A percentile compares a stretch with the other conserved stretches of the same genome.
Evolutionary conservation across 1,140 invertebrate genomes (phyloP).

Genomic region (Trichonephila clavipes): DNA sequence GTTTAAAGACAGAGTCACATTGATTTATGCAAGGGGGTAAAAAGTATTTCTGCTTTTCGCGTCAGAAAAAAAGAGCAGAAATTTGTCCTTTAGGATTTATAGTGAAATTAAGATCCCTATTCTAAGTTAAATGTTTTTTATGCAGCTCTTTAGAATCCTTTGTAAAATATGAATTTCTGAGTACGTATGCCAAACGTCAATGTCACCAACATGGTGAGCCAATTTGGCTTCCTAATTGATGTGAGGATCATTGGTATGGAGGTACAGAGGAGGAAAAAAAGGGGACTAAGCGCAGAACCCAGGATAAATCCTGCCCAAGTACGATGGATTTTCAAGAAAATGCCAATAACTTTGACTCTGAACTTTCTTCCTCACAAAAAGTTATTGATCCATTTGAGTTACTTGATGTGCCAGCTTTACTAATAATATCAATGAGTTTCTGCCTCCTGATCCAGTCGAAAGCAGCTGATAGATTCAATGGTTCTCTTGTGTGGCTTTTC

Average conservation of each 20-base stretch:
- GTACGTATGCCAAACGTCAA: no score
- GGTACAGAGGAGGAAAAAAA: background rate
- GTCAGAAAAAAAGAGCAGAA: constrained; percentile 31
- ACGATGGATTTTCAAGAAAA: background rate
- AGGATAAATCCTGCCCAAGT: background rate
- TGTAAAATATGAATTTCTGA: no score
- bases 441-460: no score
- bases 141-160: no score
- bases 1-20: background rate
- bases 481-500: no score
- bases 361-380: background rate
- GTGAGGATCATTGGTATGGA: background rate
- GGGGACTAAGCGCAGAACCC: background rate
- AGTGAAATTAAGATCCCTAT: background rate
- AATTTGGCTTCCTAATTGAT: no score
- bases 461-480: no score
- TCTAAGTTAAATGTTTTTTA: background rate
- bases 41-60: background rate
- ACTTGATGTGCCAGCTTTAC: no score
- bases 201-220: no score
- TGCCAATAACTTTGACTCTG: background rate
- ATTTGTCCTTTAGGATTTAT: constrained; percentile 37
- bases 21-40: background rate
- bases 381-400: background rate
- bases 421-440: no score